Base-by-base conservation (phyloP, 1,140 invertebrate genomes). In the Aphidius ervi region DNA sequence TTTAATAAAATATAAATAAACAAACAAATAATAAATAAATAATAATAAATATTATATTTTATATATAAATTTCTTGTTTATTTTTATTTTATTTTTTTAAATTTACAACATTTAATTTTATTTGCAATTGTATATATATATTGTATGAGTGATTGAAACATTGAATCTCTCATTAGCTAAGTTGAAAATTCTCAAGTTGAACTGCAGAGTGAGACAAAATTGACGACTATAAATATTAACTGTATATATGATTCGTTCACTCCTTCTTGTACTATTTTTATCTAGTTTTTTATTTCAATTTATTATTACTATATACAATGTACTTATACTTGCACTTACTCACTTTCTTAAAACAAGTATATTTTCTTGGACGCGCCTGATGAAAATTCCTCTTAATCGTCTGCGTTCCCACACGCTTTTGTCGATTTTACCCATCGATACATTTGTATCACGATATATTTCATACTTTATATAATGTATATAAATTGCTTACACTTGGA, bases 361-460 rank as follows among this genome's bases (percentile, higher is more conserved):
- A 65, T 37, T 52, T 49, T 55, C 46, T 46, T 57, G 63, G 61
- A 61, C 61, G 58, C 55, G 58, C 61, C 64, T 37, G 55, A 63
- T 61, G 58, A 54, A 62, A 65, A 65, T 63, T 65, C 64, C 48
- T 46, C 41, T 59, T 65, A 65, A 65, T 65, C 64, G 55, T 65
- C 58, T 46, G 45, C 61, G 64, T 65, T 65, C 64, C 64, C 64
- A 65, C 61, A 60, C 57, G 60, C 60, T 46, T 48, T 10, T 49
- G 49, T 37, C 39, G n/a, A 58, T 63, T 40, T 41, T 52, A 40
- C 46, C 23, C 8, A 37, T 37, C 47, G 59, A 64, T 64, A 59
- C 58, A 56, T 58, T 49, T 61, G 55, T 49, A 59, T 54, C 41
- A 48, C 59, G 55, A 56, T 59, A 53, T 63, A 41, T 41, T 41